A percentile compares a stretch with the other conserved stretches of the same genome.
Evolutionary conservation across 2,888 invertebrate species (phyloP).

Genomic region (Eucera pruinosa): DNA sequence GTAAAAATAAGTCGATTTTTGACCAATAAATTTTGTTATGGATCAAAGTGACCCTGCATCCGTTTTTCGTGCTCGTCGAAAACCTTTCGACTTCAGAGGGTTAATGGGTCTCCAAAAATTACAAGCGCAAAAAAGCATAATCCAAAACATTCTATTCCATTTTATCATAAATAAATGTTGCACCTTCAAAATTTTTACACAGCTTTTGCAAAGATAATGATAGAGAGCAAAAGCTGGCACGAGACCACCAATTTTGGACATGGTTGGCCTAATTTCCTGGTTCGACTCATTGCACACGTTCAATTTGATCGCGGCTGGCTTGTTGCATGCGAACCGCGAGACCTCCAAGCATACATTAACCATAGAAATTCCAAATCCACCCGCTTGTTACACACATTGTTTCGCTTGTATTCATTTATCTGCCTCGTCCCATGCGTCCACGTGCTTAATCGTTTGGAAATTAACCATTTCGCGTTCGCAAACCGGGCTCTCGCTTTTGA

Average conservation of each 20-base stretch:
- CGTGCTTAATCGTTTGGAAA: slow-evolving; percentile 29
- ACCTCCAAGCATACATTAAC: not conserved
- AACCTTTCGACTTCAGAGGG: too few relatives aligned
- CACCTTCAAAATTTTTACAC: too few relatives aligned
- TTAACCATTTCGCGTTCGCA: not conserved
- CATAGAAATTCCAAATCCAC: not conserved
- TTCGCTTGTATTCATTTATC: slow-evolving; percentile 8
- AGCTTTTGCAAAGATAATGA: not conserved
- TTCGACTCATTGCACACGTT: not conserved
- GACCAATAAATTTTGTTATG: too few relatives aligned
- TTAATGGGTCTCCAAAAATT: too few relatives aligned
- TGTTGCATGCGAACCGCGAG: slow-evolving; percentile 35
- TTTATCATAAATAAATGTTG: too few relatives aligned
- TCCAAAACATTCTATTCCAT: too few relatives aligned
- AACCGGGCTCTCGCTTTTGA: not conserved
- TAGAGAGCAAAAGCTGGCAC: too few relatives aligned
- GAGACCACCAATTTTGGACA: not conserved
- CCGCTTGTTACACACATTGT: not conserved
- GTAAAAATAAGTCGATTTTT: too few relatives aligned
- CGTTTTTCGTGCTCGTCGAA: too few relatives aligned
- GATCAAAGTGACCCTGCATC: too few relatives aligned
- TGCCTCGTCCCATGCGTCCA: not conserved
- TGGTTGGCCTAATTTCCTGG: not conserved
- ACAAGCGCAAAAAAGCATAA: too few relatives aligned
- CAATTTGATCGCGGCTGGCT: not conserved